Base-by-base conservation (phyloP, 2,888 invertebrate genomes). In the Ecliptopera silaceata region DNA sequence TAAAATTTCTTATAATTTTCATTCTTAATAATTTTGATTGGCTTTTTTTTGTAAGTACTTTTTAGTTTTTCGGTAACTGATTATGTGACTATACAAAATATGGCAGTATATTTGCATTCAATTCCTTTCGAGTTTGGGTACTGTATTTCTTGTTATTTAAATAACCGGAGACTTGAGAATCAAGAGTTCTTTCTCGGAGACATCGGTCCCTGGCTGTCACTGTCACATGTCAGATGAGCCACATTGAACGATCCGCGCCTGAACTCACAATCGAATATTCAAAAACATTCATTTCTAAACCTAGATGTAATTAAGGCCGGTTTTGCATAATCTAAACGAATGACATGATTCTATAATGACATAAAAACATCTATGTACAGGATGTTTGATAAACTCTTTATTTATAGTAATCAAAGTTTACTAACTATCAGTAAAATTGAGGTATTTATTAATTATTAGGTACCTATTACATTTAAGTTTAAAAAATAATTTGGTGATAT, bases 41-140 rank as follows among this genome's bases (percentile, higher is more conserved):
- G 66, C 51, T 59, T 72, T 75, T 75, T 80, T 82, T 80, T n/a
- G n/a, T n/a, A n/a, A n/a, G 77, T 78, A 73, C 70, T 75, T 72
- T 71, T 68, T 71, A 62, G 66, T 73, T 72, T 77, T 60, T 74
- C 65, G 70, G 67, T 69, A 72, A 70, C 67, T 70, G 72, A 70
- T 73, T 70, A 43, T 72, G 77, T 72, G 75, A 75, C 65, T 69
- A 80, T 83, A 86, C 72, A 83, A 84, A 84, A 80, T 84, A 85
- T 90, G 90, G 89, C 90, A 90, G 90, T 90, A 82, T 82, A 72
- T 80, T 84, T 84, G 80, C 79, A 77, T 85, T 90, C 88, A 90
- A 90, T 90, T 90, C 88, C 88, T 81, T 84, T 77, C 66, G 62
- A 72, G 67, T 64, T 69, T 68, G 60, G 66, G 66, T 66, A 57